A percentile compares a stretch with the other conserved stretches of the same genome.
Evolutionary conservation across 2,113 vertebrate genomes (phyloP).

Genomic region (Hyaena hyaena): DNA sequence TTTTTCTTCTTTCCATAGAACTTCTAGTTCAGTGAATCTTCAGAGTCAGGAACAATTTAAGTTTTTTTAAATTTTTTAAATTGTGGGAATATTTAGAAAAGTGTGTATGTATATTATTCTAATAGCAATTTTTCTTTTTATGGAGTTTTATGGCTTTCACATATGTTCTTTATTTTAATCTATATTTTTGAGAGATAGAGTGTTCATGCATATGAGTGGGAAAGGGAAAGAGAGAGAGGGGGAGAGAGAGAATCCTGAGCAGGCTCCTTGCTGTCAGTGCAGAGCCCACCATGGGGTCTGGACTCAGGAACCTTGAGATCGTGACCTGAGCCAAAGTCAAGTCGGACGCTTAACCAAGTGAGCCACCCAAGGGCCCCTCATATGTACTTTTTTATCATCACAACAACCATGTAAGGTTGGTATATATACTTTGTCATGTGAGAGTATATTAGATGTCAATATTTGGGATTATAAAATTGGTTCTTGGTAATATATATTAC

Average conservation of each 20-base stretch:
- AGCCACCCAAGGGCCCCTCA: too few relatives aligned
- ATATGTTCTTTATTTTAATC: neutral
- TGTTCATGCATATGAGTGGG: too few relatives aligned
- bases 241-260: too few relatives aligned
- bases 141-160: slow-evolving; percentile 23
- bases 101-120: neutral
- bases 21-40: slow-evolving; percentile 36
- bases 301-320: too few relatives aligned
- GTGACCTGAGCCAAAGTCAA: too few relatives aligned
- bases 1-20: slow-evolving; percentile 6
- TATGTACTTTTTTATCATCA: slow-evolving; percentile 8
- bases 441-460: neutral
- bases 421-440: neutral
- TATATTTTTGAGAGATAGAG: too few relatives aligned
- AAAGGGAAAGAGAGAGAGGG: too few relatives aligned
- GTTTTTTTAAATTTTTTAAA: neutral
- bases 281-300: too few relatives aligned
- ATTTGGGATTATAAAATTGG: slow-evolving; percentile 52
- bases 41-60: slow-evolving; percentile 27
- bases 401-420: neutral
- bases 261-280: too few relatives aligned
- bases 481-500: slow-evolving; percentile 23
- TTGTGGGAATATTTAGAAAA: slow-evolving; percentile 54
- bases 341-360: too few relatives aligned
- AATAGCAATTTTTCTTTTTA: slow-evolving; percentile 29